Evolutionary conservation across 2,797 vertebrate species (phyloP), one percentile per base, ranked within the genome.

Genomic region (Pampus argenteus): DNA sequence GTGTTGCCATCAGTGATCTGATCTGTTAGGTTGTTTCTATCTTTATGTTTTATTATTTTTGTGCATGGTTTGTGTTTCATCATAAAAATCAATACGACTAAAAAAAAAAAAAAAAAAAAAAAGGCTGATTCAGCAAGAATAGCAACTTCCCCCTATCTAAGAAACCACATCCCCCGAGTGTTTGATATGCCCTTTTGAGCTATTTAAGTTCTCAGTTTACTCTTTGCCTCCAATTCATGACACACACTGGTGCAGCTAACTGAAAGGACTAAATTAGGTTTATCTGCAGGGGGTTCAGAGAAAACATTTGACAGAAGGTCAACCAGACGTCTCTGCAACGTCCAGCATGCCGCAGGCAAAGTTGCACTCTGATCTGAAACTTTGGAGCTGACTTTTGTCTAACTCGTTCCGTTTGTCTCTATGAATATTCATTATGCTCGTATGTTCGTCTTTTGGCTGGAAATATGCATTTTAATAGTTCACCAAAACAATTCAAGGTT

Each of bases 251-350:
- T 81, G 77, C 65, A 82, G 81, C 71, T 81, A 82, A 79, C 60
- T 58, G 75, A 78, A 82, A 78, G 62, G 76, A 83, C 80, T 58
- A 65, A 90, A 72, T 82, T 71, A 79, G 79, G 47, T 79, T 71
- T 78, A 51, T 84, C 88, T 87, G 80, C 76, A 76, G 79, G 80
- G 78, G 18, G 22, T 76, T 67, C 70, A 74, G 57, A 74, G 62
- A 57, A 66, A 82, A 68, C 47, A 74, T 82, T 56, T 77, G 78
- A 84, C 51, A 57, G 67, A 85, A 89, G 75, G 86, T 88, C 86
- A 85, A 78, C 59, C n/a, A 57, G 48, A 62, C 45, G 0, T 78
- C 78, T 76, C 64, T 51, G 40, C 60, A 56, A 76, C 71, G 81
- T 86, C 66, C 79, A 70, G 54, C 23, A 7, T 49, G 83, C 82